phyloP scores from a whole-genome alignment of 2,113 vertebrate genomes.

The Tetrao urogallus region DNA sequence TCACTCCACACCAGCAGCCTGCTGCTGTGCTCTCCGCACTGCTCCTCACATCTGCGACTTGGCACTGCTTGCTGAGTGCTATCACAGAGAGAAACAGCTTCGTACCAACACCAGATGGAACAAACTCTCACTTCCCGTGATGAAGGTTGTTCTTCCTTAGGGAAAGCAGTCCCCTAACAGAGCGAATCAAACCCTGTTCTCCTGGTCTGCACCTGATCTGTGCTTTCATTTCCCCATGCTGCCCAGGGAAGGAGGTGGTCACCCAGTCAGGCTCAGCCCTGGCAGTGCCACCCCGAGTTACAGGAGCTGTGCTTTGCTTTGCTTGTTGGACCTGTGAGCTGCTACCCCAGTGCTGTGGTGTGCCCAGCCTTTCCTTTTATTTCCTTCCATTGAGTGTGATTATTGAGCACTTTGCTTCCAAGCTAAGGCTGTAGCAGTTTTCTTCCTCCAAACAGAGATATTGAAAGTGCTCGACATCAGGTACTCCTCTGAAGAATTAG shows the following conservation, averaged over 20 bases:
- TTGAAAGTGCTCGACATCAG: neutral
- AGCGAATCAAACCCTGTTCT: neutral
- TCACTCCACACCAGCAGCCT: neutral
- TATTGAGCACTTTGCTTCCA: neutral
- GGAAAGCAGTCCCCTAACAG: neutral
- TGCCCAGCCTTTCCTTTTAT: neutral
- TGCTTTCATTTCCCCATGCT: neutral
- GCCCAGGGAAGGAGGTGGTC: neutral
- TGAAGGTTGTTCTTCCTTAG: neutral
- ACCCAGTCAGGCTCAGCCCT: neutral
- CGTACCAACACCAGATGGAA: neutral
- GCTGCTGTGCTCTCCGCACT: rapidly evolving
- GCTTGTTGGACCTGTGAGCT: neutral
- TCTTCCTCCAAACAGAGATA: neutral
- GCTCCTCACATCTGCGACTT: neutral
- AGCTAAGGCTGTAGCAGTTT: neutral
- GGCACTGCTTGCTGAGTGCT: neutral
- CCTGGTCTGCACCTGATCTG: rapidly evolving
- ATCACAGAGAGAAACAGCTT: neutral
- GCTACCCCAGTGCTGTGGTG: neutral
- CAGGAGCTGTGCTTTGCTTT: rapidly evolving
- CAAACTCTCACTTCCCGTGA: neutral
- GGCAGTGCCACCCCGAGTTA: neutral
- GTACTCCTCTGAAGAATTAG: neutral
- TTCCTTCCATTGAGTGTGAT: neutral